Evolutionary conservation across 1,140 invertebrate species (phyloP).

Genomic region (Achatina immaculata): DNA sequence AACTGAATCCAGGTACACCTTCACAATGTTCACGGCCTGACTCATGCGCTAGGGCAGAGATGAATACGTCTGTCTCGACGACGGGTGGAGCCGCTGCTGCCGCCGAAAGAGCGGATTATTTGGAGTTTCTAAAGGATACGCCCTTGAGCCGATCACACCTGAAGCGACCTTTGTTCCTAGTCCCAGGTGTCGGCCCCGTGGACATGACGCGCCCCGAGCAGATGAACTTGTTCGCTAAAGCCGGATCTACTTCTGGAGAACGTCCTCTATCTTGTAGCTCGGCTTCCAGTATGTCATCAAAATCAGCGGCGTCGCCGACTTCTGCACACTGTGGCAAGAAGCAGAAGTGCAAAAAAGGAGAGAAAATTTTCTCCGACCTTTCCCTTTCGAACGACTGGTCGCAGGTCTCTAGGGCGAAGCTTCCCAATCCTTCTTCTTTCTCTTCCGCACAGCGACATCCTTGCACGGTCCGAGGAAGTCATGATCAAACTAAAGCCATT

Average conservation of each 20-base stretch:
- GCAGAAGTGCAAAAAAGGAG: neutral
- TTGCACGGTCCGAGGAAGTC: too few relatives aligned
- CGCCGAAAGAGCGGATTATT: constrained; percentile 24
- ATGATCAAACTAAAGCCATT: too few relatives aligned
- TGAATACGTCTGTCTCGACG: neutral
- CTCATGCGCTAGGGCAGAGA: too few relatives aligned
- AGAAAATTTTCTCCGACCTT: too few relatives aligned
- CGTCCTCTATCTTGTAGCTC: neutral
- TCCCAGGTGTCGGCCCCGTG: constrained; percentile 23
- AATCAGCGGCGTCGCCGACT: too few relatives aligned
- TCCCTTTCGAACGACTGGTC: too few relatives aligned
- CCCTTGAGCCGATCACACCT: constrained; percentile 12
- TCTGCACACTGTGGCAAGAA: neutral
- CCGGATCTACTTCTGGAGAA: neutral
- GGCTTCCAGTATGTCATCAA: neutral
- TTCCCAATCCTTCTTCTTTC: too few relatives aligned
- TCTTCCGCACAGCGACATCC: too few relatives aligned
- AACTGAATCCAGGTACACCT: neutral
- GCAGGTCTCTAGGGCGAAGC: too few relatives aligned
- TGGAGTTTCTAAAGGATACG: constrained; percentile 30
- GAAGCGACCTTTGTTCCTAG: constrained; percentile 27
- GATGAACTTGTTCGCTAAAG: constrained; percentile 1
- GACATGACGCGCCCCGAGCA: constrained; percentile 21
- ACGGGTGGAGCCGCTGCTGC: neutral
- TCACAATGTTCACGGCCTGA: neutral